These are phyloP conservation scores for Gila robusta DNA, from an alignment of 2,797 vertebrate genomes.

Conservation along the genomic window DNA sequence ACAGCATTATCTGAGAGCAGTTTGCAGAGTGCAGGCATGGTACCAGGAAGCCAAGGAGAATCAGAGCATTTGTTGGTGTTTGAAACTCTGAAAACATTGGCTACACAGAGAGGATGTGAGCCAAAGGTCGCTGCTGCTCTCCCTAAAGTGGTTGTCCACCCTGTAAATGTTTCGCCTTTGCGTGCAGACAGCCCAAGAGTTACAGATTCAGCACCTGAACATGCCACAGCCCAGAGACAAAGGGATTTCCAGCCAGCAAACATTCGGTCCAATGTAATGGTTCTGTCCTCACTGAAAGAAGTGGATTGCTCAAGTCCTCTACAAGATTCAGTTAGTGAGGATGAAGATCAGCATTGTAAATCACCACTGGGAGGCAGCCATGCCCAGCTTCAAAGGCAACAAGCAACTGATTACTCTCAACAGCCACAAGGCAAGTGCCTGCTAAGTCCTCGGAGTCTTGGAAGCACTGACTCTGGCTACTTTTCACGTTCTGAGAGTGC, in stretches of 20 bases:
- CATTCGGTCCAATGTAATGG: slow-evolving; percentile 76
- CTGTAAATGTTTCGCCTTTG: slow-evolving; percentile 88
- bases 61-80: slow-evolving; percentile 64
- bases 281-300: slow-evolving; percentile 83
- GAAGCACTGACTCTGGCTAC: slow-evolving; percentile 97
- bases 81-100: slow-evolving; percentile 74
- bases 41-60: slow-evolving; percentile 77
- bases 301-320: slow-evolving; percentile 79
- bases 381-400: slow-evolving; percentile 94
- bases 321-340: slow-evolving; percentile 76
- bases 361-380: slow-evolving; percentile 80
- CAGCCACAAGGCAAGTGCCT: slow-evolving; percentile 93
- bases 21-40: slow-evolving; percentile 75
- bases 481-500: slow-evolving; percentile 98
- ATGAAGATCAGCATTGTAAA: slow-evolving; percentile 86
- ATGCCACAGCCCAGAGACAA: slow-evolving; percentile 84
- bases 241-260: slow-evolving; percentile 82
- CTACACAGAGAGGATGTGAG: slow-evolving; percentile 78
- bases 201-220: slow-evolving; percentile 82
- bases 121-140: slow-evolving; percentile 84
- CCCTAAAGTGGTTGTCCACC: slow-evolving; percentile 94
- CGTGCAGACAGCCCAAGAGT: slow-evolving; percentile 89
- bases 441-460: slow-evolving; percentile 94
- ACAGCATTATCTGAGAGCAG: slow-evolving; percentile 80
- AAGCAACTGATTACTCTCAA: slow-evolving; percentile 94